phyloP scores from a whole-genome alignment of 2,113 vertebrate genomes.

The Periophthalmodon schlosseri region DNA sequence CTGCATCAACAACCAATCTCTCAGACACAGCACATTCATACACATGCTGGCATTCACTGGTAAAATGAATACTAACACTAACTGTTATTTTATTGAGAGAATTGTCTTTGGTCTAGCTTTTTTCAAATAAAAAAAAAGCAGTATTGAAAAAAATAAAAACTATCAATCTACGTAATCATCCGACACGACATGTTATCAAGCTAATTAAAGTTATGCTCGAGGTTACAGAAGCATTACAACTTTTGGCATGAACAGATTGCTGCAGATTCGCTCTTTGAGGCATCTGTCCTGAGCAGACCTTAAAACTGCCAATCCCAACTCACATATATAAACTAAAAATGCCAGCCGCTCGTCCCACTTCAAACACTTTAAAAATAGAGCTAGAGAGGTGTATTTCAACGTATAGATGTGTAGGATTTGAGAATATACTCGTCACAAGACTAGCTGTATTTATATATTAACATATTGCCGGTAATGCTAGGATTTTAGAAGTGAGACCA shows the following conservation, averaged over 20 bases:
- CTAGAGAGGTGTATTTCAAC: conserved; percentile 20
- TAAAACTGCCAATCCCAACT: conserved; percentile 20
- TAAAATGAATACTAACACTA: no score
- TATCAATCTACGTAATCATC: conserved; percentile 1
- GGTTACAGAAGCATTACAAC: conserved; percentile 5
- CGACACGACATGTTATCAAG: conserved; percentile 21
- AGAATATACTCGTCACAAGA: background rate
- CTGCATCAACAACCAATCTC: no score
- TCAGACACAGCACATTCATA: no score
- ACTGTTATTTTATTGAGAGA: background rate
- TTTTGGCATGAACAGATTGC: conserved; percentile 15
- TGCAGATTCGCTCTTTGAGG: conserved; percentile 2
- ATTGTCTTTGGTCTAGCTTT: background rate
- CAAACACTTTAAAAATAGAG: conserved; percentile 37
- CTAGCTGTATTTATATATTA: background rate
- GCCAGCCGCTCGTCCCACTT: conserved; percentile 27
- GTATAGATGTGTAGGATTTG: conserved; percentile 23
- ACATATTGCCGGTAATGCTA: background rate
- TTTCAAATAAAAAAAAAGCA: background rate
- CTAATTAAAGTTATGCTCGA: conserved; percentile 14
- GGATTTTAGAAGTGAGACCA: no score
- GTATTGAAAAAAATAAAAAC: no score
- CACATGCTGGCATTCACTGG: no score
- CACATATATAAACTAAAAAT: conserved; percentile 45
- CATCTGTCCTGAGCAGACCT: conserved; percentile 18